Percentiles rank a stretch among this genome's conserved stretches.
Conservation (phyloP, 2,797 vertebrate genomes). For the Rhabdomys pumilio region DNA sequence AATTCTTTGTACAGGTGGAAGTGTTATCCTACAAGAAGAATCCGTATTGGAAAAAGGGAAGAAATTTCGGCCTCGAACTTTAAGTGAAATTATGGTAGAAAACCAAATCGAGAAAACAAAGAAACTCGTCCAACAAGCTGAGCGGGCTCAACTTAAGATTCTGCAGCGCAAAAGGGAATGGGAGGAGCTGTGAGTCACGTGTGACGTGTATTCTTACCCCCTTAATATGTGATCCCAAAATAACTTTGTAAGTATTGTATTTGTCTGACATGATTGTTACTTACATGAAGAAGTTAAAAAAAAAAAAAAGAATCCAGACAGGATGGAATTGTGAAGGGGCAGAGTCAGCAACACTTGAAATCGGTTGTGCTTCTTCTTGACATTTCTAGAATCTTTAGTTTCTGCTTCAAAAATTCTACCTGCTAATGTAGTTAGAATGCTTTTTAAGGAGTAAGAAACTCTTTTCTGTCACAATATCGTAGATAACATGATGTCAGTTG, state of each 20-base stretch:
- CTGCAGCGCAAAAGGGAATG: slow-evolving; percentile 94
- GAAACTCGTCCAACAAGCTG: slow-evolving; percentile 92
- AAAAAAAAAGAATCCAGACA: not conserved
- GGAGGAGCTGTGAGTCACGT: slow-evolving; percentile 94
- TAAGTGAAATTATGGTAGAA: slow-evolving; percentile 86
- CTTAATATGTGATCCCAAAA: not conserved
- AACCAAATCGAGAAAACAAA: slow-evolving; percentile 91
- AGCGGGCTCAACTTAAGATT: slow-evolving; percentile 91
- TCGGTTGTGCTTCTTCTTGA: not conserved
- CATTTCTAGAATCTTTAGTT: not conserved
- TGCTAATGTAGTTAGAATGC: slow-evolving; percentile 5
- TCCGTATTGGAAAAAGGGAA: slow-evolving; percentile 73
- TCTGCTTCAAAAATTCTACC: not conserved
- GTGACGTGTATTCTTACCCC: not conserved
- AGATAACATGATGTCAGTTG: not conserved
- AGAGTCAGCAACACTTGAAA: not conserved
- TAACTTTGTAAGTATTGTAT: not conserved
- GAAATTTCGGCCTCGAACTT: slow-evolving; percentile 76
- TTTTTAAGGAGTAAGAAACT: slow-evolving; percentile 58
- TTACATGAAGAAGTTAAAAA: not conserved
- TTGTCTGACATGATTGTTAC: not conserved
- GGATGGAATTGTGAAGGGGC: not conserved
- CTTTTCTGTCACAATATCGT: not conserved
- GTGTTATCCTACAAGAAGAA: slow-evolving; percentile 20
- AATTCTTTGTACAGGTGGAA: slow-evolving; percentile 59